Conservation (phyloP, 2,113 vertebrate species). For the Sclerurus mexicanus region DNA sequence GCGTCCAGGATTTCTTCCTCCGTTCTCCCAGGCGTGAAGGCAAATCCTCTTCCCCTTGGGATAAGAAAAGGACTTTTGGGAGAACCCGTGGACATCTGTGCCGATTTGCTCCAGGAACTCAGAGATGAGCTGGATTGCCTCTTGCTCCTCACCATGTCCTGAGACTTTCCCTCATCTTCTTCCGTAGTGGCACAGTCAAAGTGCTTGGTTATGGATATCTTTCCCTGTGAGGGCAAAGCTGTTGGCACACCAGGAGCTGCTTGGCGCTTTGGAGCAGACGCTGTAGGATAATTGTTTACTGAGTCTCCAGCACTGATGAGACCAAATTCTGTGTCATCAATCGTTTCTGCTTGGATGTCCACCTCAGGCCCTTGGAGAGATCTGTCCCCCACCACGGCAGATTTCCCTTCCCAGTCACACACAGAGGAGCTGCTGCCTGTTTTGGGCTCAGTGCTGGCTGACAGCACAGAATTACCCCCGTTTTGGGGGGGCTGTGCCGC, state of each 20-base stretch:
- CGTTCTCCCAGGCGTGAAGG: background rate
- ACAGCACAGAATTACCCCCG: accelerated
- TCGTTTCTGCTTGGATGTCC: conserved; percentile 48
- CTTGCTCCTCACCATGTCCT: background rate
- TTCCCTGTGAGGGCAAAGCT: background rate
- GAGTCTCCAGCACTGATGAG: background rate
- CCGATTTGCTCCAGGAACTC: background rate
- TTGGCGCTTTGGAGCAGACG: background rate
- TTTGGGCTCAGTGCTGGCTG: background rate
- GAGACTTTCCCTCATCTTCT: conserved; percentile 3
- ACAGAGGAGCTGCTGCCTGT: accelerated
- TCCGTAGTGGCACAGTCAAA: conserved; percentile 65
- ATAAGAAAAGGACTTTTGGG: background rate
- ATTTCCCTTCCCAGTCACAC: background rate
- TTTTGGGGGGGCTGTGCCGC: background rate
- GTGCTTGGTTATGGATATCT: background rate
- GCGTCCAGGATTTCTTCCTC: conserved; percentile 41
- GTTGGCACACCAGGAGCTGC: background rate
- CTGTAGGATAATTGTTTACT: background rate
- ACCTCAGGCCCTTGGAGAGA: background rate
- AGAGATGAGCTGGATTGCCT: conserved; percentile 34
- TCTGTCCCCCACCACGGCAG: background rate
- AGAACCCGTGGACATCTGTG: background rate
- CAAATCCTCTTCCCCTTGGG: conserved; percentile 29
- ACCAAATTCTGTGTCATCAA: background rate